Base-by-base conservation (phyloP, 1,140 invertebrate species). In the Drosophila willistoni region DNA sequence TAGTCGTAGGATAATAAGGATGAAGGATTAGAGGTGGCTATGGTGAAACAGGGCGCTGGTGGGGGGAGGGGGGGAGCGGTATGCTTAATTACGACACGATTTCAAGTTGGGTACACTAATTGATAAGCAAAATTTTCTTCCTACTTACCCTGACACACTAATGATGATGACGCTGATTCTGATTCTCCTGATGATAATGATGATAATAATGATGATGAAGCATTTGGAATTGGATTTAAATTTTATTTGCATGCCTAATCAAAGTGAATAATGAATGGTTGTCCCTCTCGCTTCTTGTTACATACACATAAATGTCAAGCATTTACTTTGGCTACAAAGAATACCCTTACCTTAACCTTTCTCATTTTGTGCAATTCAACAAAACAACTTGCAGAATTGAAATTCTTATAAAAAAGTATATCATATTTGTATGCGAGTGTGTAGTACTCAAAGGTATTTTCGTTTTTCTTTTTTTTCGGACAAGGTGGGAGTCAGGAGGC, bases 341-440 rank as follows among this genome's bases (percentile, higher is more conserved):
- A 59, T 36, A 67, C 34, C 36, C 14, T 12, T 17, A 33, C 17
- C 7, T 12, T 17, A 33, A n/a, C 7, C 42, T 14, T 9, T 1
- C 7, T 29, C 5, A 29, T 0, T 29, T 19, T n/a, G 54, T 67
- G 19, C 22, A n/a, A 12, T 10, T 5, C 39, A 33, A 42, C 39
- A 63, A 29, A 29, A 56, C 56, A 60, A 17, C 54, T 67, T 64
- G 13, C 41, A 12, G 61, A 77, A 78, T 73, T 72, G 69, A 73
- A 78, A 78, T 73, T 78, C 75, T 60, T 64, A 60, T 54, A 34
- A 36, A 33, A 42, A 78, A 73, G 68, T 78, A 77, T 77, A 73
- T 64, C 56, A 78, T 72, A 72, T 72, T 69, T 36, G 34, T 36
- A 6, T 6, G 7, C 12, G 12, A 68, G 67, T 47, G 44, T 29